phyloP scores from a whole-genome alignment of 2,113 vertebrate species.

The Stercorarius parasiticus region DNA sequence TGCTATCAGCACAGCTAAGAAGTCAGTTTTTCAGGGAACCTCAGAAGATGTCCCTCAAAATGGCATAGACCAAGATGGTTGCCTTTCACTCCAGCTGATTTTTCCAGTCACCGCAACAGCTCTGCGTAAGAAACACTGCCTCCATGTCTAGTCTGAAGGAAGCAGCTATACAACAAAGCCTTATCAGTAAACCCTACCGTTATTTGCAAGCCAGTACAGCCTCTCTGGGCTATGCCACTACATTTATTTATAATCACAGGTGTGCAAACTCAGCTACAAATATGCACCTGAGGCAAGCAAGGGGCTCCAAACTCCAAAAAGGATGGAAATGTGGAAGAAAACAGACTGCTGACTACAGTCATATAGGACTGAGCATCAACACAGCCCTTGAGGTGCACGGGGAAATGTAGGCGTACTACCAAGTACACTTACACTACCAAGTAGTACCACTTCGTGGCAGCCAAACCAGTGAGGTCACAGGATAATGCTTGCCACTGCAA shows the following conservation, averaged over 20 bases:
- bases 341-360: background rate
- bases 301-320: background rate
- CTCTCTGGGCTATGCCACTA: background rate
- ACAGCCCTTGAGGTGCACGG: accelerated
- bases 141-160: background rate
- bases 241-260: background rate
- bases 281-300: background rate
- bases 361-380: background rate
- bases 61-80: background rate
- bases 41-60: background rate
- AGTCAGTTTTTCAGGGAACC: background rate
- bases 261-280: background rate
- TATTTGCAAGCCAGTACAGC: background rate
- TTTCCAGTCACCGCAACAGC: background rate
- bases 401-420: background rate
- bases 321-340: background rate
- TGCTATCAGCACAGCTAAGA: background rate
- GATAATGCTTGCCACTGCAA: background rate
- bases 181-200: background rate
- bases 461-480: background rate
- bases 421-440: no score
- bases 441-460: no score
- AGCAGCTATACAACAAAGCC: background rate
- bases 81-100: background rate
- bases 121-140: background rate